Percentiles rank a stretch among this genome's conserved stretches.
phyloP scores from a whole-genome alignment of 2,797 vertebrate species.

The Lutjanus argentimaculatus region DNA sequence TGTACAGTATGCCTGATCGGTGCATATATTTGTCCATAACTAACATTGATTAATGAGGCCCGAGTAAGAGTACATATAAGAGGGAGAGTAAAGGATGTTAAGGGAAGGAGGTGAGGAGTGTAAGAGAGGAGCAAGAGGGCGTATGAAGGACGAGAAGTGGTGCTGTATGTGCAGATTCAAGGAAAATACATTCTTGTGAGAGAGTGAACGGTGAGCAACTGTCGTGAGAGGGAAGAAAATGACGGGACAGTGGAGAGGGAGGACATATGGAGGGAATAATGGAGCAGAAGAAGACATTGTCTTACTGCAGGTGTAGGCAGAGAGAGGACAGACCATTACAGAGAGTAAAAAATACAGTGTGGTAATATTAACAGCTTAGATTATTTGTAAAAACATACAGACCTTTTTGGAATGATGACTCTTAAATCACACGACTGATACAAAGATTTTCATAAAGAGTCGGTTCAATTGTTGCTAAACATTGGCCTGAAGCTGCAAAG shows the following conservation, averaged over 20 bases:
- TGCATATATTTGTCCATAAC: constrained; percentile 3
- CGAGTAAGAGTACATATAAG: not conserved
- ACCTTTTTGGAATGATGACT: not conserved
- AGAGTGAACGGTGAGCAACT: constrained; percentile 17
- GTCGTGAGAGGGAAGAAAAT: not conserved
- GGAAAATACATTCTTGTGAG: constrained; percentile 20
- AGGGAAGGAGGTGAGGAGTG: not conserved
- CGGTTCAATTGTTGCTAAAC: not conserved
- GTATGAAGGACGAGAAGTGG: constrained; percentile 15
- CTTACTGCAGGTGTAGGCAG: not conserved
- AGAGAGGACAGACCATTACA: not conserved
- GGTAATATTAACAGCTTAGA: not conserved
- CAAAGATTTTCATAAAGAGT: not conserved
- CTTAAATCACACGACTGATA: not conserved
- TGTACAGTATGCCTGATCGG: not conserved
- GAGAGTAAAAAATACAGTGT: not conserved
- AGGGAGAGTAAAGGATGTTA: not conserved
- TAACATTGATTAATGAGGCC: constrained; percentile 28
- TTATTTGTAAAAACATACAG: not conserved
- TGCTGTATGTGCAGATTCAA: constrained; percentile 12
- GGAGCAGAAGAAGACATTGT: not conserved
- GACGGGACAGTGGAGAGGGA: not conserved
- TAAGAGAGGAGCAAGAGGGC: constrained; percentile 9
- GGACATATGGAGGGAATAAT: not conserved
- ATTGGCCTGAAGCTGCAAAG: not conserved